phyloP scores from a whole-genome alignment of 2,797 vertebrate species.

The Lacerta viridis region DNA sequence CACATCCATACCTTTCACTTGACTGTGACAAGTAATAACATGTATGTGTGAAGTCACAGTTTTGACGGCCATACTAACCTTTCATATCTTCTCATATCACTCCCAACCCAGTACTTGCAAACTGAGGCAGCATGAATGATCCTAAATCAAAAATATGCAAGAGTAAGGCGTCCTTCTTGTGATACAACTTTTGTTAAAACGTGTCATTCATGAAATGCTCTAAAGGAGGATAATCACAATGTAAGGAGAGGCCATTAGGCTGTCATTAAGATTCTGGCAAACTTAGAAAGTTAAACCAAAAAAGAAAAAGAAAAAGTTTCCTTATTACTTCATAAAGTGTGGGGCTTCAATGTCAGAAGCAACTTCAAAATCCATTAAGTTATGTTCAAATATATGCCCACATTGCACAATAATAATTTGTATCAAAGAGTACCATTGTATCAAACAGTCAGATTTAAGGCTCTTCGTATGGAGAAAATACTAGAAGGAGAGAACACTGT shows the following conservation, averaged over 20 bases:
- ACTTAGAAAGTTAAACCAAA: not conserved
- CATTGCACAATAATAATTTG: slow-evolving; percentile 38
- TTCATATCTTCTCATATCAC: not conserved
- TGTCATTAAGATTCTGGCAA: slow-evolving; percentile 1
- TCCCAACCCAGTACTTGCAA: not conserved
- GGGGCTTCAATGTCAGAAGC: not conserved
- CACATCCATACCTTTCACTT: too few species aligned
- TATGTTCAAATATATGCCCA: slow-evolving; percentile 25
- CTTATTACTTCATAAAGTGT: not conserved
- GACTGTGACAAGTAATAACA: not conserved
- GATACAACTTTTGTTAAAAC: not conserved
- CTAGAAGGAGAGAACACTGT: slow-evolving; percentile 32
- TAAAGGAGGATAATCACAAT: slow-evolving; percentile 1
- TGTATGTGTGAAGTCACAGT: not conserved
- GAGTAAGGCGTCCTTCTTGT: not conserved
- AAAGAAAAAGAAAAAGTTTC: not conserved
- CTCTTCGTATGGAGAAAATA: slow-evolving; percentile 42
- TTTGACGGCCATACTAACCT: not conserved
- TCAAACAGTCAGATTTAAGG: slow-evolving; percentile 19
- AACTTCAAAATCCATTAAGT: slow-evolving; percentile 23
- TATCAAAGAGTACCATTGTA: slow-evolving; percentile 26
- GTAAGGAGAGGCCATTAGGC: not conserved
- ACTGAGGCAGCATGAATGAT: not conserved
- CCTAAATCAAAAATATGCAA: not conserved
- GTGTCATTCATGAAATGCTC: not conserved